Base-by-base conservation (phyloP, 2,797 vertebrate species). In the Molossus molossus region DNA sequence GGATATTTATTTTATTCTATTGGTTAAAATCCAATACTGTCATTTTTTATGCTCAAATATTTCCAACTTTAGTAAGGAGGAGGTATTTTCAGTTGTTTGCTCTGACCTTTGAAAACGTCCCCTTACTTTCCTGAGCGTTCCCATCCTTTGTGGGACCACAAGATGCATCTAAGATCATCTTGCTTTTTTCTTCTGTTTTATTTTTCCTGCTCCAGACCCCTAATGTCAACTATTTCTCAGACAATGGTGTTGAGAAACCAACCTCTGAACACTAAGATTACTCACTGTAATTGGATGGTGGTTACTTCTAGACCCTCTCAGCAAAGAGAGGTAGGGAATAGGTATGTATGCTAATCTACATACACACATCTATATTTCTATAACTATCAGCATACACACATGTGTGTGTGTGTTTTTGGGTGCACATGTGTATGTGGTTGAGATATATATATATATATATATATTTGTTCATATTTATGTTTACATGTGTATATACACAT, bases 41-140 rank as follows among this genome's bases (percentile, higher is more conserved):
- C 40, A 73, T 73, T 50, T 67, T 82, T 83, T 76, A 83, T 58
- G 69, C 57, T 93, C 33, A 88, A 75, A 37, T 88, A 58, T 82
- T 81, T 81, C 65, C 65, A 75, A 21, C 29, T 48, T 65, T 48
- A n/a, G 9, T 53, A 40, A 55, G 48, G 75, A 75, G 18, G 53
- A 27, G 14, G 65, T 27, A 15, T 33, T 65, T 88, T 62, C 27
- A 64, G 21, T 50, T 85, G 48, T 45, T 62, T 60, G 53, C 21
- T 65, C 69, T 45, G 10, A 84, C 27, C 62, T 84, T 92, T 57
- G 69, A 64, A 85, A 75, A 85, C 48, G 37, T 7, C 37, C 17
- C 18, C 9, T n/a, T 62, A 7, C 62, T 87, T 81, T 14, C 20
- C 18, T 69, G 40, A 76, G 10, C 21, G 25, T 65, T 20, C 53